Percentiles rank a stretch among this genome's conserved stretches.
Evolutionary conservation across 2,888 invertebrate genomes (phyloP).

Genomic region (Phortica okadai): DNA sequence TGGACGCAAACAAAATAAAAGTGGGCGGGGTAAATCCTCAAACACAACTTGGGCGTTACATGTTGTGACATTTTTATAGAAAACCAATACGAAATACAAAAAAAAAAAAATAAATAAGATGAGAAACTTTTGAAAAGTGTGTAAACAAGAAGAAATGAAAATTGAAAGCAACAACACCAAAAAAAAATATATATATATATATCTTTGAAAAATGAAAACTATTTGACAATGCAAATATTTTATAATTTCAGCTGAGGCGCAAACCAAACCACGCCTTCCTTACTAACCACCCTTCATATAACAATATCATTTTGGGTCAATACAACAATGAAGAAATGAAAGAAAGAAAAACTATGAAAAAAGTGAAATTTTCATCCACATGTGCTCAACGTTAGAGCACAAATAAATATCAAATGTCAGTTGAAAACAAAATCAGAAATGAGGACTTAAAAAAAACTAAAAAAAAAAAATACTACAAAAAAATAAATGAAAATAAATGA

Average conservation of each 20-base stretch:
- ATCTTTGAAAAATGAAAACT: constrained; percentile 64
- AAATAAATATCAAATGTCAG: constrained; percentile 27
- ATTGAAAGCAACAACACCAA: background rate
- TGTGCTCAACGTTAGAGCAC: background rate
- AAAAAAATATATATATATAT: constrained; percentile 43
- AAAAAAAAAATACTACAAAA: background rate
- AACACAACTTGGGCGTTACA: constrained; percentile 10
- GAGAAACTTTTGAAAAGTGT: background rate
- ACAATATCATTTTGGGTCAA: too few relatives aligned
- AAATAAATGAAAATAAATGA: background rate
- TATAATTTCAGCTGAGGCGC: constrained; percentile 48
- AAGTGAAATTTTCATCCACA: background rate
- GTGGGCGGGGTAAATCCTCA: background rate
- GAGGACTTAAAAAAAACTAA: background rate
- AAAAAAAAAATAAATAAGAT: background rate
- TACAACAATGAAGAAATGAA: too few relatives aligned
- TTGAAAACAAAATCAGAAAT: background rate
- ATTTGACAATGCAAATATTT: constrained; percentile 70
- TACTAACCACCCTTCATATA: too few relatives aligned
- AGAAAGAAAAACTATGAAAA: too few relatives aligned
- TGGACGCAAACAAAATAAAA: background rate
- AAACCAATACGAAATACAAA: constrained; percentile 22
- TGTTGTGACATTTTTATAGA: constrained; percentile 24
- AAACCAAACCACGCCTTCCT: background rate
- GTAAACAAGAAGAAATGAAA: background rate